Percentiles rank a stretch among this genome's conserved stretches.
Conservation (phyloP, 2,888 invertebrate genomes). For the Alsophila aescularia region DNA sequence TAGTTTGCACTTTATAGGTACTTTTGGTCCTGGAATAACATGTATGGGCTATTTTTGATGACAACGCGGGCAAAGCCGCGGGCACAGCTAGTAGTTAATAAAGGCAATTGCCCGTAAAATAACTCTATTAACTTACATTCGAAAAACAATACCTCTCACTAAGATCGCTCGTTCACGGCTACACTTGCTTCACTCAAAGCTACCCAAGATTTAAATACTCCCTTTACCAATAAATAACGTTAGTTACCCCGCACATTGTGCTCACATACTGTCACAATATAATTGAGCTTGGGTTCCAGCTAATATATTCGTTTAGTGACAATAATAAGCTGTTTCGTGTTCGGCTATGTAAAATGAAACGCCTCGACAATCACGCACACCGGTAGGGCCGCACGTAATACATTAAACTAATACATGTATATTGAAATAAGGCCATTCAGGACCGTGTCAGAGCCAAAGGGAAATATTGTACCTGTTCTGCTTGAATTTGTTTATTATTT, state of each 20-base stretch:
- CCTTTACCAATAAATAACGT: constrained; percentile 16
- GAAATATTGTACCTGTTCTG: constrained; percentile 5
- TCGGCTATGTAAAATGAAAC: constrained; percentile 47
- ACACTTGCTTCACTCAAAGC: background rate
- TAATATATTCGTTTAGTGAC: constrained; percentile 39
- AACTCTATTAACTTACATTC: no score
- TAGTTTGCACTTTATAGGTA: no score
- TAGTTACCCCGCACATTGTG: constrained; percentile 21
- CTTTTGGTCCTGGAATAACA: no score
- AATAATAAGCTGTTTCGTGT: constrained; percentile 48
- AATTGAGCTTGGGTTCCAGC: constrained; percentile 31
- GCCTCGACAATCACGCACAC: constrained; percentile 50
- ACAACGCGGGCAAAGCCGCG: no score
- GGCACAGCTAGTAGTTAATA: no score
- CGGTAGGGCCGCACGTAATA: constrained; percentile 24
- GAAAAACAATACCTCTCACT: no score
- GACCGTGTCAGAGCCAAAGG: background rate
- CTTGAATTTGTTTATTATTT: background rate
- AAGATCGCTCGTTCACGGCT: background rate
- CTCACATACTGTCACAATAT: constrained; percentile 34
- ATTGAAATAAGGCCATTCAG: constrained; percentile 32
- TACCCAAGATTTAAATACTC: constrained; percentile 4
- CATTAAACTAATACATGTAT: constrained; percentile 18
- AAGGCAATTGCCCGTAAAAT: no score
- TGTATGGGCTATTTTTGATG: no score